Base-by-base conservation (phyloP, 2,888 invertebrate species). In the Sclerodermus sp. region DNA sequence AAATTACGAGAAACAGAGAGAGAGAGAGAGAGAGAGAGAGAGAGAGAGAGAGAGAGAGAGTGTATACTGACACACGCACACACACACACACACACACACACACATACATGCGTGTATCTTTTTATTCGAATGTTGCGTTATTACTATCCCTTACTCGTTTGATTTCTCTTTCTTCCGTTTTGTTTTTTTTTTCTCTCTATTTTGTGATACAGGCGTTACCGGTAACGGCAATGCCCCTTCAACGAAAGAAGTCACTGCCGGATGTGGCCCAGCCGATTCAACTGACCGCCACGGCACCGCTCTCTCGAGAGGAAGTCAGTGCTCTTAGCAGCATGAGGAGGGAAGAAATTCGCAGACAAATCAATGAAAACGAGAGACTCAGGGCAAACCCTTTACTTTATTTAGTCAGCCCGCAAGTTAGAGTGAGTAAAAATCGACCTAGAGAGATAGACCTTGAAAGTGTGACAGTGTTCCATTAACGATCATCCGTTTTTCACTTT, bases 251-350 rank as follows among this genome's bases (percentile, higher is more conserved):
- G 81, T 97, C 96, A 65, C 86, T 99, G 81, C 98, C 98, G 46
- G 97, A 98, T 81, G 89, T 94, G 72, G 76, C 77, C 4, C 77
- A 77, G 60, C 91, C 91, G 71, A 88, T 87, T 57, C 85, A 92
- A 79, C 89, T 93, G 50, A 86, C 89, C 52, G 85, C 89, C 64
- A 85, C 88, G 49, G 87, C 89, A 65, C 87, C 88, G 64, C 92
- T 97, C 90, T 90, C 95, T 46, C 86, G 97, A 50, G 96, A 96
- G 79, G 96, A 98, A 81, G 96, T 96, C 44, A 94, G 96, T 60
- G 88, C 89, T 59, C 84, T 99, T 73, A 96, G 96, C 70, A 93
- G 94, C 58, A 92, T 93, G 66, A 86, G 96, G 60, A 86, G 99
- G 64, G 96, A 97, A 81, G 96, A 97, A 79, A 85, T 97, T 65